Conservation (phyloP, 53 echinoderm and acorn worm genomes). For the Echinometra lucunter region DNA sequence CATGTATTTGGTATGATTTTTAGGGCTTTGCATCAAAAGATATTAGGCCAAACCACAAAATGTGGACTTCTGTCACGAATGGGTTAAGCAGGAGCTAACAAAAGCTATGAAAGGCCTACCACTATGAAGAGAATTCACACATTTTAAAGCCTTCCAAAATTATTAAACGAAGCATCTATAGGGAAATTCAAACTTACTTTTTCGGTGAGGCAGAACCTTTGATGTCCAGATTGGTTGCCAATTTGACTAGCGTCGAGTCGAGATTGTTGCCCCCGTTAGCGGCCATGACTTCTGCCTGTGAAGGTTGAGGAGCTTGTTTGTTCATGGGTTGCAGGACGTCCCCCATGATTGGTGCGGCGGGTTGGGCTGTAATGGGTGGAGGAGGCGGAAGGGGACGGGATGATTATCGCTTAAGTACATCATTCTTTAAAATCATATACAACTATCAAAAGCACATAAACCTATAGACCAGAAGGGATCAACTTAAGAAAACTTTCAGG, state of each 20-base stretch:
- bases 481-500: too few species aligned
- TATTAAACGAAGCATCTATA: not conserved
- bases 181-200: slow-evolving; percentile 76
- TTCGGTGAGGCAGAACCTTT: slow-evolving; percentile 84
- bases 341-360: slow-evolving; percentile 61
- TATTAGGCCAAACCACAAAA: too few species aligned
- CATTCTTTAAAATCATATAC: too few species aligned
- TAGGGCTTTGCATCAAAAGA: too few species aligned
- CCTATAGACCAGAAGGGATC: too few species aligned
- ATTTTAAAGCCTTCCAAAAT: not conserved
- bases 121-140: not conserved
- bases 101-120: too few species aligned
- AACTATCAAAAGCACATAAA: too few species aligned
- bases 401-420: too few species aligned
- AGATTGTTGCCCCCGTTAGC: slow-evolving; percentile 73
- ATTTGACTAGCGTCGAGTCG: slow-evolving; percentile 81
- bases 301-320: slow-evolving; percentile 36
- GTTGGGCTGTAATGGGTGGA: not conserved
- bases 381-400: not conserved
- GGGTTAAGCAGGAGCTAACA: too few species aligned
- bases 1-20: too few species aligned
- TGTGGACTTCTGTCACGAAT: too few species aligned
- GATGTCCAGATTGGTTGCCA: slow-evolving; percentile 92
- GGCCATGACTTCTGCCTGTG: slow-evolving; percentile 65
- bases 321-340: slow-evolving; percentile 92